Base-by-base conservation (phyloP, 1,140 invertebrate species). In the Ceratitis capitata region DNA sequence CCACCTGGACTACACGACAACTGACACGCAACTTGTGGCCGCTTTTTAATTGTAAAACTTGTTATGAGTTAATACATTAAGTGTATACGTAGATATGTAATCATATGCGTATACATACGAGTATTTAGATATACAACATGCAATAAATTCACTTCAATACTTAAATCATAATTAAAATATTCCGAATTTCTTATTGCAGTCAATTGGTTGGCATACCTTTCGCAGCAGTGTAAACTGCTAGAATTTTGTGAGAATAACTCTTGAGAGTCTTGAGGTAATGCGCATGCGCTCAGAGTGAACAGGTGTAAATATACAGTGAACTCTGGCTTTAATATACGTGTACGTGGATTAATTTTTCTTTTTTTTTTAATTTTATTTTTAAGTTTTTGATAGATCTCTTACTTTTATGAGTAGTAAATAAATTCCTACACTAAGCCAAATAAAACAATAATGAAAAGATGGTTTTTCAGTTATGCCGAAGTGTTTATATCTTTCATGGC, bases 121-220 rank as follows among this genome's bases (percentile, higher is more conserved):
- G 19, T 19, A 61, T 7, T n/a, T 26, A 6, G 3, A 61, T 26
- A 61, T 16, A 26, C 23, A 56, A 61, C 56, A 61, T 19, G 23
- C 56, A 5, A 56, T 29, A 61, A n/a, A n/a, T n/a, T n/a, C 5
- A 19, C 69, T 42, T 10, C 39, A 16, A 35, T 64, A 35, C 16
- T 23, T 14, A 35, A 64, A 26, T 35, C 61, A 23, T 64, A 35
- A 78, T 12, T 39, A 26, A 47, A 78, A n/a, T n/a, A n/a, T 39
- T 78, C 69, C 69, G 69, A 78, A 78, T 23, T 45, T 78, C 19
- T 78, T 78, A 42, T 47, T 78, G 69, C 69, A 78, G n/a, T 45
- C 23, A 2, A 2, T 23, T 42, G 19, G 39, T 14, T 3, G 5
- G 1, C 69, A 78, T 78, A 78, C 69, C 45, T 78, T 78, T 78